Percentiles rank a stretch among this genome's conserved stretches.
Conservation (phyloP, 1,140 invertebrate species). For the Trinorchestia longiramus region DNA sequence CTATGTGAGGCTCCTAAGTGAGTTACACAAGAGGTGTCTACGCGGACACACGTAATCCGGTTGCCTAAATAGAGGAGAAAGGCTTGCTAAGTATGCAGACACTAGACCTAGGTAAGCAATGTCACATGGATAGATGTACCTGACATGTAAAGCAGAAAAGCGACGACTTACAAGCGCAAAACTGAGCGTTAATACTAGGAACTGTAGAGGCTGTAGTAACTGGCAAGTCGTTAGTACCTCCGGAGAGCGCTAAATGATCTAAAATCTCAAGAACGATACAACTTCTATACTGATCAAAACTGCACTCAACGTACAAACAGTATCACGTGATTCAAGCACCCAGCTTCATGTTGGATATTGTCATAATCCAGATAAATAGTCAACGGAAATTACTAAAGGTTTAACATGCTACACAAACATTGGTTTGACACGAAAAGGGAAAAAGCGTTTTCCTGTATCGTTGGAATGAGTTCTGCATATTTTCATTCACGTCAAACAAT, state of each 20-base stretch:
- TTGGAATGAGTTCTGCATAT: neutral
- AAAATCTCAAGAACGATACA: no score
- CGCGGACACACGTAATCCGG: neutral
- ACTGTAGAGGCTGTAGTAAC: neutral
- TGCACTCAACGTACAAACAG: no score
- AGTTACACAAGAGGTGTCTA: neutral
- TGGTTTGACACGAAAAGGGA: neutral
- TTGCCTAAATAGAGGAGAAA: neutral
- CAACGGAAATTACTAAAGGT: neutral
- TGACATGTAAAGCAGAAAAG: neutral
- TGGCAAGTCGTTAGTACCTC: no score
- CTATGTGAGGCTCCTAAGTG: no score
- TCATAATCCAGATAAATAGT: no score
- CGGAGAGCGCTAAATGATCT: no score
- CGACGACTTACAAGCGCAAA: neutral
- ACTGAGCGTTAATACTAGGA: neutral
- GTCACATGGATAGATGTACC: neutral
- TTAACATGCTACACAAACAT: neutral
- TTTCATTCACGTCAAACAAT: neutral
- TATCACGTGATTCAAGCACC: no score
- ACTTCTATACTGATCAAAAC: no score
- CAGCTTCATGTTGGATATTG: no score
- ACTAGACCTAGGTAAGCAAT: neutral
- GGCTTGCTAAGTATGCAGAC: neutral
- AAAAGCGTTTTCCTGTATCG: neutral